Conservation (phyloP, 2,888 invertebrate species). For the Sinohyriopsis cumingii region DNA sequence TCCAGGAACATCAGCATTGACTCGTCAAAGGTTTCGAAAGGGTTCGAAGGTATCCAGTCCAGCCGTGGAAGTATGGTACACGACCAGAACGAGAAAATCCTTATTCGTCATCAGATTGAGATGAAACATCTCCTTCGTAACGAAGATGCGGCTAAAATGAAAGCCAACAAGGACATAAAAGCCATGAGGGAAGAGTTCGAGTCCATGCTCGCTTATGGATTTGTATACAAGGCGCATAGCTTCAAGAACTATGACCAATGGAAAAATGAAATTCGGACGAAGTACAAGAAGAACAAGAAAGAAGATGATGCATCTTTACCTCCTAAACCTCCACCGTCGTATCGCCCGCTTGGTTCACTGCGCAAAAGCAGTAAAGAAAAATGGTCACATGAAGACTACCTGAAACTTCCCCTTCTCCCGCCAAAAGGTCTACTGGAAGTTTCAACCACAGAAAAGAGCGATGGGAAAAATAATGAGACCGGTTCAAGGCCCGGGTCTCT, state of each 20-base stretch:
- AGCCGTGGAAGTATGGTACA: no score
- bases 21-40: no score
- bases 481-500: no score
- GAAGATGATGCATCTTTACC: slow-evolving; percentile 12
- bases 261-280: neutral
- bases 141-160: slow-evolving; percentile 10
- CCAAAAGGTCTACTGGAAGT: no score
- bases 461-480: no score
- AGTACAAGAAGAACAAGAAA: slow-evolving; percentile 15
- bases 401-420: no score
- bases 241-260: slow-evolving; percentile 21
- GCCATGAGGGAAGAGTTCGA: slow-evolving; percentile 30
- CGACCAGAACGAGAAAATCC: no score
- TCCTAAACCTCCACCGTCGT: neutral
- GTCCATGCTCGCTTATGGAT: slow-evolving; percentile 33
- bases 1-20: no score
- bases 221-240: slow-evolving; percentile 32
- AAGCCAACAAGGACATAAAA: slow-evolving; percentile 15
- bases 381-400: no score
- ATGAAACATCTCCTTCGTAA: slow-evolving; percentile 20
- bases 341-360: slow-evolving; percentile 31
- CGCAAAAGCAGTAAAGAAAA: slow-evolving; percentile 7
- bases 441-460: no score
- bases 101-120: slow-evolving; percentile 4
- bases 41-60: no score